phyloP scores from a whole-genome alignment of 1,140 invertebrate species.

The Drosophila pachea region DNA sequence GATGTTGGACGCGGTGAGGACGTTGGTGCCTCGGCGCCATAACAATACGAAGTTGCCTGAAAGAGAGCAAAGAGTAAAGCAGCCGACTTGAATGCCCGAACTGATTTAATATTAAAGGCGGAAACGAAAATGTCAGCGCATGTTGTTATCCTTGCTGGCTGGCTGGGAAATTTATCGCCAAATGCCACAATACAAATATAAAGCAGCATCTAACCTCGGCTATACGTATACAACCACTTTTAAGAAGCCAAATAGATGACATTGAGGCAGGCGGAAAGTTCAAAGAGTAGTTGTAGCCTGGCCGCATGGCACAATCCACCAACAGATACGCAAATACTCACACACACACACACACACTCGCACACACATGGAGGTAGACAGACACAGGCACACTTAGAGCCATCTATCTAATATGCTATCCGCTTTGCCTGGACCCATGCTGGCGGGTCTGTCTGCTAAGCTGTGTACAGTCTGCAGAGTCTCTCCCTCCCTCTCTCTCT shows the following conservation, averaged over 20 bases:
- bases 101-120: conserved; percentile 2
- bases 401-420: conserved; percentile 50
- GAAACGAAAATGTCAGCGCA: conserved; percentile 9
- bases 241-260: conserved; percentile 48
- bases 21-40: conserved; percentile 84
- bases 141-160: conserved; percentile 54
- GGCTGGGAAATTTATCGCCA: conserved; percentile 65
- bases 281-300: conserved; percentile 48
- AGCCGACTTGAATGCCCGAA: background rate
- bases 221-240: conserved; percentile 36
- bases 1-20: conserved; percentile 84
- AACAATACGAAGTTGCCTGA: conserved; percentile 83
- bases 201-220: conserved; percentile 43
- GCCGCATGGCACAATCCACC: background rate
- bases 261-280: conserved; percentile 29
- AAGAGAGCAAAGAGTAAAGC: conserved; percentile 33
- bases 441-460: conserved; percentile 32
- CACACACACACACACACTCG: conserved; percentile 21
- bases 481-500: conserved; percentile 9
- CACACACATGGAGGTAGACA: background rate
- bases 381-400: conserved; percentile 1
- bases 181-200: conserved; percentile 67
- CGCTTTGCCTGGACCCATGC: conserved; percentile 17
- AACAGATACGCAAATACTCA: no score
- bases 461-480: conserved; percentile 60